These are phyloP conservation scores for Campoplex capitator DNA, from an alignment of 2,888 invertebrate species.

Conservation along the genomic window DNA sequence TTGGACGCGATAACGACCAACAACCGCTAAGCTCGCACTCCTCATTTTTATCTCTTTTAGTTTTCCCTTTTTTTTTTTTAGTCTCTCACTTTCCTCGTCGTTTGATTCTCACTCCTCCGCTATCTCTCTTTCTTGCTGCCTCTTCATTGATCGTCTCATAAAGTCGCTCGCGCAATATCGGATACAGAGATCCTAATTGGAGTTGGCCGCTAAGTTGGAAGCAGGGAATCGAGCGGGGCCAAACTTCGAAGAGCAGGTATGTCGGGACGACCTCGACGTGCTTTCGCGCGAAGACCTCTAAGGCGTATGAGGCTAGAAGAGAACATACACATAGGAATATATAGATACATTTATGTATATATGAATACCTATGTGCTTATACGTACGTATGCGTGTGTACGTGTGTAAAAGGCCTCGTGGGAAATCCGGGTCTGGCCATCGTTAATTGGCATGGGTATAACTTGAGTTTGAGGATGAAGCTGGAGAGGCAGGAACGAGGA, in stretches of 20 bases:
- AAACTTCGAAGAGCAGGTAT: conserved; percentile 62
- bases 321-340: conserved; percentile 4
- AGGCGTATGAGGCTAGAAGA: conserved; percentile 46
- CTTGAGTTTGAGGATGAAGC: conserved; percentile 47
- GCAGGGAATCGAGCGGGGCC: conserved; percentile 45
- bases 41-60: not conserved
- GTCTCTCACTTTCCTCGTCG: not conserved
- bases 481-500: conserved; percentile 29
- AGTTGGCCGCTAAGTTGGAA: conserved; percentile 66
- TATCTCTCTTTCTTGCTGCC: conserved; percentile 15
- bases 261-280: conserved; percentile 62
- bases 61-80: not conserved
- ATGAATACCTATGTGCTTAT: not conserved
- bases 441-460: conserved; percentile 68
- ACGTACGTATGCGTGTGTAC: conserved; percentile 10
- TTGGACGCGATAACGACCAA: conserved; percentile 57
- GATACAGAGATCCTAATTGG: conserved; percentile 69
- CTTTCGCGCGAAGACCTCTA: conserved; percentile 42
- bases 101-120: not conserved
- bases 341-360: conserved; percentile 9
- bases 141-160: conserved; percentile 52
- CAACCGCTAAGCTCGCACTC: conserved; percentile 43
- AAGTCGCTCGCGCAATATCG: conserved; percentile 66
- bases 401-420: conserved; percentile 67
- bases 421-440: conserved; percentile 68